A percentile compares a stretch with the other conserved stretches of the same genome.
Evolutionary conservation across 2,113 vertebrate species (phyloP).

Genomic region (Empidonax alnorum): DNA sequence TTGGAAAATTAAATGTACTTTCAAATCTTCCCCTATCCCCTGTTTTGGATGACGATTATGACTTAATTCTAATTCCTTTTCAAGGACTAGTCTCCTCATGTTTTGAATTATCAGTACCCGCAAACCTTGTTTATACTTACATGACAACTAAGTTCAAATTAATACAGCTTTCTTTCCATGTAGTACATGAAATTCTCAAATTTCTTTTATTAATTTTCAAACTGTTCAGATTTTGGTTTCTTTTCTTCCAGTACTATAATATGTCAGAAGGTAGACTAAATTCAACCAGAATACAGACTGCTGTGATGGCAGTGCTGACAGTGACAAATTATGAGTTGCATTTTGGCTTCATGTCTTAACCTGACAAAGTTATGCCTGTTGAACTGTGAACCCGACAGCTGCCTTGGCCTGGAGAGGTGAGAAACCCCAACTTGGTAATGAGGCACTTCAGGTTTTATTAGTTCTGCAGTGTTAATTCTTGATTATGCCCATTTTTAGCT

Average conservation of each 20-base stretch:
- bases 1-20: neutral
- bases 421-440: neutral
- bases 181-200: neutral
- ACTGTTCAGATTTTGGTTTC: neutral
- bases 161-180: neutral
- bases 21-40: neutral
- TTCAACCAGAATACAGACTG: neutral
- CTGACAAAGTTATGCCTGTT: neutral
- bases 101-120: neutral
- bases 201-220: neutral
- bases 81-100: neutral
- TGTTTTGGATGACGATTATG: neutral
- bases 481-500: neutral
- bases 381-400: neutral
- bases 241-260: fast-evolving
- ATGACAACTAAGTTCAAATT: neutral
- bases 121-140: neutral
- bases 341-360: neutral
- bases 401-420: neutral
- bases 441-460: neutral
- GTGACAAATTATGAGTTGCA: neutral
- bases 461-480: neutral
- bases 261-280: neutral
- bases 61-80: neutral
- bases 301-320: neutral